A percentile compares a stretch with the other conserved stretches of the same genome.
Evolutionary conservation across 2,888 invertebrate species (phyloP).

Genomic region (Eucera pruinosa): DNA sequence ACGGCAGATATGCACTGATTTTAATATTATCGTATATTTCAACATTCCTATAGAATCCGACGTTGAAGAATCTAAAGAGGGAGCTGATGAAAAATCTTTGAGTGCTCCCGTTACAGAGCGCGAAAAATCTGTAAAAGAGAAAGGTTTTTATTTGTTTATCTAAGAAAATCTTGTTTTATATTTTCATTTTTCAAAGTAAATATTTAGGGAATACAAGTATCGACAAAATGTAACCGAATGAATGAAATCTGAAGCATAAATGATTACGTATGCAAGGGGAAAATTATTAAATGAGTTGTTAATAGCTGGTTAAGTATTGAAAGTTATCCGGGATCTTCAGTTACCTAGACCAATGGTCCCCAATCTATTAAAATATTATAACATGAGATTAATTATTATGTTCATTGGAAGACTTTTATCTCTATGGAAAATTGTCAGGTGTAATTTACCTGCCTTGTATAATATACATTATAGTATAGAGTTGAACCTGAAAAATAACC

Average conservation of each 20-base stretch:
- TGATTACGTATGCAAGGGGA: not conserved
- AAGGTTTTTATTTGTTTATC: constrained; percentile 4
- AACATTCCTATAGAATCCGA: not conserved
- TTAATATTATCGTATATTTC: not conserved
- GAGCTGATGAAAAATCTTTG: constrained; percentile 29
- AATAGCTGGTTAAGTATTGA: not conserved
- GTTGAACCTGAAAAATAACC: no score
- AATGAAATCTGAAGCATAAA: no score
- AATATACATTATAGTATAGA: no score
- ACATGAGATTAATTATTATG: no score
- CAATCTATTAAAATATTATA: no score
- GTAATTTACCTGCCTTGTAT: no score
- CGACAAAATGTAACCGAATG: not conserved
- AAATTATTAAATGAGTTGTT: not conserved
- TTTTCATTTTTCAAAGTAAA: no score
- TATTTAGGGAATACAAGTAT: no score
- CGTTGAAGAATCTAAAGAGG: not conserved
- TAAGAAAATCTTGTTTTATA: not conserved
- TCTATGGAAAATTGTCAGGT: no score
- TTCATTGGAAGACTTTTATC: no score
- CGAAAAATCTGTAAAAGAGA: constrained; percentile 30
- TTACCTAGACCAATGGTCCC: no score
- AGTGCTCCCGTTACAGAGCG: constrained; percentile 55
- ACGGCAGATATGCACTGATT: no score
- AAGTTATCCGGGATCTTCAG: not conserved